phyloP scores from a whole-genome alignment of 2,113 vertebrate species.

The Calyptomena viridis region DNA sequence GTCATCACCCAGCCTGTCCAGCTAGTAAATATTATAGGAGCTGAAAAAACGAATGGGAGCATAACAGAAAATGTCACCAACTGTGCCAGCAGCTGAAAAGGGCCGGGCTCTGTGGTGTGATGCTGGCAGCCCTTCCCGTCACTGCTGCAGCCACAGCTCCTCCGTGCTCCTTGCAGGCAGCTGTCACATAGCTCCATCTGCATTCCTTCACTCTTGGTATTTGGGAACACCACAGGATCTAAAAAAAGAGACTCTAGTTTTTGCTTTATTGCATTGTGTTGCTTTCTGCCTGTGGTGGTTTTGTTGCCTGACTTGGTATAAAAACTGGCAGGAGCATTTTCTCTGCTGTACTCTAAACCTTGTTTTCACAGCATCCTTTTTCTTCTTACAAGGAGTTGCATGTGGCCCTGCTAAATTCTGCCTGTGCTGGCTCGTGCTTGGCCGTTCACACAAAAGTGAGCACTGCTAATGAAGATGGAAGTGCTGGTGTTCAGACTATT shows the following conservation, averaged over 20 bases:
- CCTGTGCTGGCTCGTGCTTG: background rate
- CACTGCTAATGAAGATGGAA: background rate
- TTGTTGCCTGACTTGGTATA: background rate
- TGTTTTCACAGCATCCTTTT: background rate
- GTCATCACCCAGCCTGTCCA: background rate
- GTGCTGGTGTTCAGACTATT: background rate
- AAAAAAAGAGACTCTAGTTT: background rate
- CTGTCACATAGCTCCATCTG: background rate
- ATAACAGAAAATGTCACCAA: background rate
- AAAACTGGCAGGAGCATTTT: background rate
- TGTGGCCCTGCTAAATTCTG: background rate
- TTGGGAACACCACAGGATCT: background rate
- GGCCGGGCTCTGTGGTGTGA: background rate
- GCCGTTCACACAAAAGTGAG: background rate
- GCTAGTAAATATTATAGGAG: background rate
- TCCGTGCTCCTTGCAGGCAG: background rate
- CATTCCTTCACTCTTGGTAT: background rate
- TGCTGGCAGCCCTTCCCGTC: background rate
- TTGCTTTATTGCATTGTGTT: background rate
- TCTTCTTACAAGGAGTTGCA: background rate
- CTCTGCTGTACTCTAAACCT: background rate
- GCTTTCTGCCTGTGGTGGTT: background rate
- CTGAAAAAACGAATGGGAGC: background rate
- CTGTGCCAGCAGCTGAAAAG: background rate
- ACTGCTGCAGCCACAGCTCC: background rate